A percentile compares a stretch with the other conserved stretches of the same genome.
Conservation (phyloP, 2,113 vertebrate genomes). For the Pseudopodoces humilis region DNA sequence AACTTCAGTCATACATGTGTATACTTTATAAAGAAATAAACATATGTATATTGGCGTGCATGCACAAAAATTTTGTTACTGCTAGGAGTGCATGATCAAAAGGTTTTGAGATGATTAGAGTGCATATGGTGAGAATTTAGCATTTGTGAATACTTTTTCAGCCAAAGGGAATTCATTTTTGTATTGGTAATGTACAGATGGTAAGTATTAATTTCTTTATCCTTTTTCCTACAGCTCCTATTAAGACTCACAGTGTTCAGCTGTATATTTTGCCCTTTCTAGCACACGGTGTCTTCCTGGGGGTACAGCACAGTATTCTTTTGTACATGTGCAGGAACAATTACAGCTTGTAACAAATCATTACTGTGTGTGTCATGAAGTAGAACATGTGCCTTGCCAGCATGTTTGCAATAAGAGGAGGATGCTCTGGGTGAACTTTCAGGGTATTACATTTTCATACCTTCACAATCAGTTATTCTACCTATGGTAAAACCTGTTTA, state of each 20-base stretch:
- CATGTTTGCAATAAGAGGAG: neutral
- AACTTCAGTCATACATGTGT: neutral
- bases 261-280: conserved; percentile 17
- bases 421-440: neutral
- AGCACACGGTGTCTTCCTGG: neutral
- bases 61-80: neutral
- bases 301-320: conserved; percentile 23
- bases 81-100: neutral
- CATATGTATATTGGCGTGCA: neutral
- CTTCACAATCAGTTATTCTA: neutral
- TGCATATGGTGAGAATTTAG: neutral
- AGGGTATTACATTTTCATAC: neutral
- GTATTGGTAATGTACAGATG: neutral
- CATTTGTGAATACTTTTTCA: neutral
- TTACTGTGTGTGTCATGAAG: conserved; percentile 7
- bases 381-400: conserved; percentile 14
- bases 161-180: neutral
- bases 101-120: neutral
- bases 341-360: neutral
- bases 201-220: conserved; percentile 31
- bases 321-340: conserved; percentile 1
- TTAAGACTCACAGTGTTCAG: conserved; percentile 9
- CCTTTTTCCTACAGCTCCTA: neutral
- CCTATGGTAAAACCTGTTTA: neutral
- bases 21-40: neutral